Conservation (phyloP, 2,888 invertebrate genomes). For the Spisula subtruncata region DNA sequence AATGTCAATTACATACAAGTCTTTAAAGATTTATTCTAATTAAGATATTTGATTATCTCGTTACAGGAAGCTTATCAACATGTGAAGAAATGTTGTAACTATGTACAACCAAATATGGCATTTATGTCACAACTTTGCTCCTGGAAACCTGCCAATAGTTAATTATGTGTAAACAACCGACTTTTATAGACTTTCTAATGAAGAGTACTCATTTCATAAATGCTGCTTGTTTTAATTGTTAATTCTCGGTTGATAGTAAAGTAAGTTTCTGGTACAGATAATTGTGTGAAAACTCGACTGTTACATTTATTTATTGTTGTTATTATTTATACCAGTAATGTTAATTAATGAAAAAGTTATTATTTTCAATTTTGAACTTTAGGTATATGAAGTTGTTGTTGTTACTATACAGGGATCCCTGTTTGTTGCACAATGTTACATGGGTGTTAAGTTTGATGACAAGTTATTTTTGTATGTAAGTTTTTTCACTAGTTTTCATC, state of each 20-base stretch:
- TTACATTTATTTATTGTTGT: background rate
- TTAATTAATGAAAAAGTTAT: too few relatives aligned
- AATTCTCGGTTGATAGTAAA: background rate
- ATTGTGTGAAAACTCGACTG: background rate
- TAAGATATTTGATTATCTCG: background rate
- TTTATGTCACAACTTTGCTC: slow-evolving; percentile 84
- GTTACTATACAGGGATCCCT: too few relatives aligned
- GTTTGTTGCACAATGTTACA: background rate
- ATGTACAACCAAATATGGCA: slow-evolving; percentile 83
- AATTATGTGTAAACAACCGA: background rate
- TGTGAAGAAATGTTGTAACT: slow-evolving; percentile 78
- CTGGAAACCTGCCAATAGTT: slow-evolving; percentile 67
- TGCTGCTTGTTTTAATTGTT: background rate
- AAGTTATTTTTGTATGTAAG: background rate
- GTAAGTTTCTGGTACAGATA: background rate
- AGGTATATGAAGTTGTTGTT: background rate
- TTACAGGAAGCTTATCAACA: slow-evolving; percentile 84
- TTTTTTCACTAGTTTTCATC: background rate
- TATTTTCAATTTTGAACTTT: too few relatives aligned
- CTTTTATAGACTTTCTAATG: background rate
- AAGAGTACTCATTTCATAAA: background rate
- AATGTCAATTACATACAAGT: too few relatives aligned
- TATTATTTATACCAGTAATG: background rate
- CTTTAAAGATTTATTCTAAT: too few relatives aligned
- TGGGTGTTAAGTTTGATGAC: background rate